Evolutionary conservation across 2,113 vertebrate species (phyloP).

Genomic region (Mixornis gularis): DNA sequence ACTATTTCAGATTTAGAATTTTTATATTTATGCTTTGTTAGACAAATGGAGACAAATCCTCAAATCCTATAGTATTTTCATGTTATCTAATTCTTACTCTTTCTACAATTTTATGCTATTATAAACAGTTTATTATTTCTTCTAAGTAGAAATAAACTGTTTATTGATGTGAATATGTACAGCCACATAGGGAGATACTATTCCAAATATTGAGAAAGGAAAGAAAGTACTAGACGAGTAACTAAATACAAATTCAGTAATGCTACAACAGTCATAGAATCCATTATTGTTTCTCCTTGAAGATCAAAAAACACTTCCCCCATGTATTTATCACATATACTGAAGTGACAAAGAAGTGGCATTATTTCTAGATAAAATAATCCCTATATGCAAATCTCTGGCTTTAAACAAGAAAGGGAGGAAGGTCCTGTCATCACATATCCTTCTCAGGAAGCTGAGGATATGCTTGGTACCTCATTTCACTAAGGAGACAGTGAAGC

Average conservation of each 20-base stretch:
- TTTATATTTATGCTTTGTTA: not conserved
- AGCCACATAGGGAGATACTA: not conserved
- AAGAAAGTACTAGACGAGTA: not conserved
- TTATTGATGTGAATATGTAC: not conserved
- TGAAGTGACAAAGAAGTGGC: not conserved
- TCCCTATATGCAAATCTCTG: not conserved
- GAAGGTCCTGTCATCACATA: not conserved
- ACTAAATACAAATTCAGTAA: constrained; percentile 35
- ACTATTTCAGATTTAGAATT: not conserved
- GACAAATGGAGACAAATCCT: constrained; percentile 7
- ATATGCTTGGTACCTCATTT: not conserved
- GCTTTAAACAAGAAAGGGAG: not conserved
- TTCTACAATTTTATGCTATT: not conserved
- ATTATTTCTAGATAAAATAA: not conserved
- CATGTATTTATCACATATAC: not conserved
- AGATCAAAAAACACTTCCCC: not conserved
- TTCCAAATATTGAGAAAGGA: constrained; percentile 32
- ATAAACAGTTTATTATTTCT: constrained; percentile 30
- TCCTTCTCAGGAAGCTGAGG: not conserved
- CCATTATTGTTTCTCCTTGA: not conserved
- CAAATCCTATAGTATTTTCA: constrained; percentile 17
- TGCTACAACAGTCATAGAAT: not conserved
- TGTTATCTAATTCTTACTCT: not conserved
- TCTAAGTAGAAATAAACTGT: constrained; percentile 6
- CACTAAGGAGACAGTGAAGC: not conserved